phyloP scores from a whole-genome alignment of 2,888 invertebrate species.

The Cephalotes varians region DNA sequence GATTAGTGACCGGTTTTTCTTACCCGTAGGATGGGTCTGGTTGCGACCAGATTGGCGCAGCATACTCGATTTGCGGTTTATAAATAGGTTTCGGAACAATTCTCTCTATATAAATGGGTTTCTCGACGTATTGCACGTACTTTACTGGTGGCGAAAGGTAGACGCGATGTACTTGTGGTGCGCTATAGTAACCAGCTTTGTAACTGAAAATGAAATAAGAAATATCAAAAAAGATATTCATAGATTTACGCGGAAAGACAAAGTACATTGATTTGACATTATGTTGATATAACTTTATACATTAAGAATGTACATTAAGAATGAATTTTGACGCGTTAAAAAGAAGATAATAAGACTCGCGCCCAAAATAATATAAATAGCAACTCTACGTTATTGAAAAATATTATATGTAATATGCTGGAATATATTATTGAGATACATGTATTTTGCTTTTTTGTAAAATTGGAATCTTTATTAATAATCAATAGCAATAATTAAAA shows the following conservation, averaged over 20 bases:
- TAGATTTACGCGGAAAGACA: background rate
- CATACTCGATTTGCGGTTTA: constrained; percentile 77
- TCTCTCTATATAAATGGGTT: constrained; percentile 82
- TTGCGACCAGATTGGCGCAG: constrained; percentile 75
- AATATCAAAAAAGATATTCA: background rate
- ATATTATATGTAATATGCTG: background rate
- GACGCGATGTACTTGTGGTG: constrained; percentile 82
- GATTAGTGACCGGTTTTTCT: constrained; percentile 18
- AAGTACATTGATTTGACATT: background rate
- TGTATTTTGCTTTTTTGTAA: background rate
- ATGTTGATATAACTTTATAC: background rate
- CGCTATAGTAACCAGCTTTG: constrained; percentile 79
- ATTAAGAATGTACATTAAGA: background rate
- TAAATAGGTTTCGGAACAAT: constrained; percentile 80
- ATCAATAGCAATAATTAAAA: background rate
- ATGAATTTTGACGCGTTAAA: background rate
- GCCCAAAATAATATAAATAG: background rate
- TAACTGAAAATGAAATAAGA: constrained; percentile 72
- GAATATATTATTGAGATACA: background rate
- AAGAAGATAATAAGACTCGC: background rate
- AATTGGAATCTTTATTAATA: background rate
- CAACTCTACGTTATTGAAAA: background rate
- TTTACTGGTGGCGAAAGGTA: constrained; percentile 80
- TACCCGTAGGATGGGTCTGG: constrained; percentile 80
- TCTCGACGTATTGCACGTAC: constrained; percentile 83